phyloP scores from a whole-genome alignment of 2,888 invertebrate species.

The Hartigia nigra region DNA sequence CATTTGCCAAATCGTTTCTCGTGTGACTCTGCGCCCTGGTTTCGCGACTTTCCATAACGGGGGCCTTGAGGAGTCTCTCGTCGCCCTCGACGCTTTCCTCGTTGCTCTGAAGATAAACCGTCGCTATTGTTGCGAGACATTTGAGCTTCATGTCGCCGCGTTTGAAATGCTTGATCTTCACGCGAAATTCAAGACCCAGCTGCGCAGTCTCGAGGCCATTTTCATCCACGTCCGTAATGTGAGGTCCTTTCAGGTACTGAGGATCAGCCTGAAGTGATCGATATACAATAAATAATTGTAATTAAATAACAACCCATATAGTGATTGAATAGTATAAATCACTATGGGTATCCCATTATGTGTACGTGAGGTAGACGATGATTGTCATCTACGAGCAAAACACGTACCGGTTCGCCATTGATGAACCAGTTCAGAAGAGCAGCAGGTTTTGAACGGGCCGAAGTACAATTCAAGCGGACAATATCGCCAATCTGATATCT shows the following conservation, averaged over 20 bases:
- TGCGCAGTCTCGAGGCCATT: slow-evolving; percentile 80
- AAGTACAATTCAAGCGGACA: slow-evolving; percentile 73
- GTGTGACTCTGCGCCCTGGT: slow-evolving; percentile 58
- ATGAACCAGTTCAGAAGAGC: slow-evolving; percentile 72
- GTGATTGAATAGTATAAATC: neutral
- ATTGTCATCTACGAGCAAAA: neutral
- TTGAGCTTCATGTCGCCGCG: slow-evolving; percentile 87
- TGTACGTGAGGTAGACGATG: neutral
- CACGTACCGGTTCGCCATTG: slow-evolving; percentile 69
- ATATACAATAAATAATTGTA: neutral
- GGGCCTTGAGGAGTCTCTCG: slow-evolving; percentile 63
- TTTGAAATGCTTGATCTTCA: slow-evolving; percentile 82
- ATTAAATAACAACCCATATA: neutral
- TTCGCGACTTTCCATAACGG: slow-evolving; percentile 57
- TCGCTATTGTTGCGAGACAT: slow-evolving; percentile 87
- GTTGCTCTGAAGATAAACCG: slow-evolving; percentile 86
- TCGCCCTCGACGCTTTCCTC: slow-evolving; percentile 87
- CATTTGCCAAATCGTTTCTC: slow-evolving; percentile 44
- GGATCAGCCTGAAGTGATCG: slow-evolving; percentile 38
- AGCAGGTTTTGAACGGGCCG: slow-evolving; percentile 72
- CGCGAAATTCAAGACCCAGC: slow-evolving; percentile 82
- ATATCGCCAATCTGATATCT: slow-evolving; percentile 72
- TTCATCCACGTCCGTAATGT: slow-evolving; percentile 65
- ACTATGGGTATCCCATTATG: neutral
- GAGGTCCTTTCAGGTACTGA: slow-evolving; percentile 62